These are phyloP conservation scores for Pseudonaja textilis DNA, from an alignment of 2,113 vertebrate genomes.

Conservation along the genomic window DNA sequence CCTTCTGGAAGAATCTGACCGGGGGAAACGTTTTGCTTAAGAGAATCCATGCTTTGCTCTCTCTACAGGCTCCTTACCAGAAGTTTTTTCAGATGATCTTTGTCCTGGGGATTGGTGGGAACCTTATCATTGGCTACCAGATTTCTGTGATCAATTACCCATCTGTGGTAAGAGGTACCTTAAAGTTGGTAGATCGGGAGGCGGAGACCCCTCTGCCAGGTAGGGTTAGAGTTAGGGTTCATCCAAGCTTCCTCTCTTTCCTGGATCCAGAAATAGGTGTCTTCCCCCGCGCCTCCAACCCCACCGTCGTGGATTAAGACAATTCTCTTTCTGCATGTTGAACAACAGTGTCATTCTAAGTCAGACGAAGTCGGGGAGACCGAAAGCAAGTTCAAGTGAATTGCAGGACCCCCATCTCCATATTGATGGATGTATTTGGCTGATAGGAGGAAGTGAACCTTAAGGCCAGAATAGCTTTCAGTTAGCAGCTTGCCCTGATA, in stretches of 20 bases:
- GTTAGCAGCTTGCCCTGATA: not conserved
- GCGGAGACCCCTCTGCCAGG: not conserved
- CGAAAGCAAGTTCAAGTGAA: not conserved
- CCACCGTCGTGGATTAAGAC: not conserved
- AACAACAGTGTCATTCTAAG: not conserved
- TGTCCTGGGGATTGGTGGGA: constrained; percentile 78
- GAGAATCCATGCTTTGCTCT: not conserved
- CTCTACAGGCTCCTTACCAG: constrained; percentile 56
- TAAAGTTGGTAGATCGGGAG: not conserved
- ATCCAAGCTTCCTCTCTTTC: not conserved
- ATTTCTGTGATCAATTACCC: constrained; percentile 77
- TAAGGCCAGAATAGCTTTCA: not conserved
- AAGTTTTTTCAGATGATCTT: constrained; percentile 54
- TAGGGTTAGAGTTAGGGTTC: not conserved
- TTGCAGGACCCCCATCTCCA: not conserved
- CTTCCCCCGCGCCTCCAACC: fast-evolving
- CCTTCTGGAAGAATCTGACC: not conserved
- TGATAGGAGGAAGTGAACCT: not conserved
- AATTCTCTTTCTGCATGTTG: not conserved
- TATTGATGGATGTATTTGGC: not conserved
- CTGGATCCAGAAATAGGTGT: not conserved
- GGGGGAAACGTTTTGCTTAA: not conserved
- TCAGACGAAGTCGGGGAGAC: not conserved
- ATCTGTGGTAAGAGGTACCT: constrained; percentile 68
- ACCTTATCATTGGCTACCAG: constrained; percentile 79